phyloP scores from a whole-genome alignment of 2,113 vertebrate genomes.

The Paradisaea rubra region DNA sequence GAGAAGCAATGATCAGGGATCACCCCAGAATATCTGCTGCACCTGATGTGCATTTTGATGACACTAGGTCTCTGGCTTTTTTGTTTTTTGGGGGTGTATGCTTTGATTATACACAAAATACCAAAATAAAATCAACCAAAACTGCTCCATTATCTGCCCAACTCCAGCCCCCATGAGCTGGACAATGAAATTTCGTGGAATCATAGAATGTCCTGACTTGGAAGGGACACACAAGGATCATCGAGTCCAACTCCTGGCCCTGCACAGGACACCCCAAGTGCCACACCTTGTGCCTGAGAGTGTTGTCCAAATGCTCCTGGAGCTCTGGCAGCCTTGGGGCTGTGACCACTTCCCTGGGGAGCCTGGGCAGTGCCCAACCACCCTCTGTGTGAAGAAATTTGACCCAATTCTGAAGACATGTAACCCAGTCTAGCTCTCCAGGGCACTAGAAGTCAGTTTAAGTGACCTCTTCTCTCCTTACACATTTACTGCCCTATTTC shows the following conservation, averaged over 20 bases:
- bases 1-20: neutral
- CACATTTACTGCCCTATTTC: neutral
- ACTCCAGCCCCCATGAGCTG: neutral
- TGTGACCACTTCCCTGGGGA: neutral
- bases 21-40: neutral
- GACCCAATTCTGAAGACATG: neutral
- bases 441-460: neutral
- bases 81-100: neutral
- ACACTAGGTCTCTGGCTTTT: neutral
- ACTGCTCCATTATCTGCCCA: neutral
- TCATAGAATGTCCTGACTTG: neutral
- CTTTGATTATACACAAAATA: neutral
- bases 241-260: rapidly evolving
- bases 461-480: neutral
- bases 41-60: neutral
- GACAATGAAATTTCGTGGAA: neutral
- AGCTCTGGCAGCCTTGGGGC: neutral
- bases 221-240: neutral
- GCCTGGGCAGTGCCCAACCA: neutral
- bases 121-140: neutral
- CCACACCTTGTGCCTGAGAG: neutral
- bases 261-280: neutral
- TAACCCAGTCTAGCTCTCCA: neutral
- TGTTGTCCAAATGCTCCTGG: neutral
- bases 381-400: neutral